phyloP scores from a whole-genome alignment of 1,140 invertebrate genomes.

The Drosophila ambigua region DNA sequence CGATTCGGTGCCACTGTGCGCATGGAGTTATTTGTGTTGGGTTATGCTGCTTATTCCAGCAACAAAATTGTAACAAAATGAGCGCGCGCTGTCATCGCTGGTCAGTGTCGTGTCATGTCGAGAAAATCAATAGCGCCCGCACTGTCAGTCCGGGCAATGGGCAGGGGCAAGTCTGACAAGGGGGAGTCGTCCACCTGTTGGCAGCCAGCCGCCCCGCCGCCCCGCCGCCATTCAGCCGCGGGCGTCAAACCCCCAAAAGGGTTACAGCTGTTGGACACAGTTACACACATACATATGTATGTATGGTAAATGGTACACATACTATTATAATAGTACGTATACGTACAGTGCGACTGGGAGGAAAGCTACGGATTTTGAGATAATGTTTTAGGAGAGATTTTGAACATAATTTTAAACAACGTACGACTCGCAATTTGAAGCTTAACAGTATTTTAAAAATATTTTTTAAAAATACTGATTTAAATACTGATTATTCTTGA shows the following conservation, averaged over 20 bases:
- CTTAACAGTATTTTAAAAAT: no score
- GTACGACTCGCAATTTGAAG: no score
- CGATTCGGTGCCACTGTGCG: slow-evolving; percentile 53
- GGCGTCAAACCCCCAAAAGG: slow-evolving; percentile 30
- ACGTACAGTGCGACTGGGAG: no score
- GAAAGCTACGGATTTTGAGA: no score
- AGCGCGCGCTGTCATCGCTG: slow-evolving; percentile 33
- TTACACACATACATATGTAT: background rate
- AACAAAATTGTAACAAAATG: slow-evolving; percentile 7
- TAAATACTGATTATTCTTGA: no score
- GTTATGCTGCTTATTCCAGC: background rate
- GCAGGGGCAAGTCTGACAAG: background rate
- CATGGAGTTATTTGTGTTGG: slow-evolving; percentile 26
- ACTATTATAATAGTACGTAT: no score
- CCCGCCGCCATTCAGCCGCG: slow-evolving; percentile 15
- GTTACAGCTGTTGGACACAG: slow-evolving; percentile 45
- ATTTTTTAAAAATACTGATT: no score
- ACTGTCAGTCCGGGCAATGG: background rate
- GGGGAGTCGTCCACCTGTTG: slow-evolving; percentile 66
- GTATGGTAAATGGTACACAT: background rate
- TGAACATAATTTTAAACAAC: no score
- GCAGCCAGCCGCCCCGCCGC: slow-evolving; percentile 14
- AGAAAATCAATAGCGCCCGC: slow-evolving; percentile 65
- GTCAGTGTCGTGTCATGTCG: slow-evolving; percentile 23
- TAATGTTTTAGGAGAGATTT: no score